These are phyloP conservation scores for Poecilia picta DNA, from an alignment of 2,797 vertebrate genomes.

Conservation along the genomic window DNA sequence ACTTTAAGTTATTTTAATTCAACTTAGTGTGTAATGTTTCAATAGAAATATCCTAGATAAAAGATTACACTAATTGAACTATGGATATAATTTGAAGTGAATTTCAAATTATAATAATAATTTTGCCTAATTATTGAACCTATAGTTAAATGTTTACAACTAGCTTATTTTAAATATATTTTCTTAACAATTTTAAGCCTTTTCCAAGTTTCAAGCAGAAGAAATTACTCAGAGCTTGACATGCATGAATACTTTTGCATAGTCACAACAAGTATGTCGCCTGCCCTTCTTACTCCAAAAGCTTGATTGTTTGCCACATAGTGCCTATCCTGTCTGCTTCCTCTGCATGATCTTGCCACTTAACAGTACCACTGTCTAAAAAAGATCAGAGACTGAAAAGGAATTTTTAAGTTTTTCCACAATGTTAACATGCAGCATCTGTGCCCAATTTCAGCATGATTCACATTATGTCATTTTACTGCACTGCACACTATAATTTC, in stretches of 20 bases:
- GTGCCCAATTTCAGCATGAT: conserved; percentile 5
- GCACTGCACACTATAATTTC: background rate
- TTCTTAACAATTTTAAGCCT: no score
- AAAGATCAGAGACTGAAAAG: conserved; percentile 1
- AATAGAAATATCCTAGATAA: no score
- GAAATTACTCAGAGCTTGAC: background rate
- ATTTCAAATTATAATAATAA: no score
- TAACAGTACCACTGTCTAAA: background rate
- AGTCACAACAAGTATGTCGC: background rate
- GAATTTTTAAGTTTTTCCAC: conserved; percentile 8
- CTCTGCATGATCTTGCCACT: background rate
- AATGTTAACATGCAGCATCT: background rate
- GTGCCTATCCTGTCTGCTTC: background rate
- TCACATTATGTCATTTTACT: conserved; percentile 8
- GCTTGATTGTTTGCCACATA: background rate
- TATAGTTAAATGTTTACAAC: no score
- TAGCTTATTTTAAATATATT: no score
- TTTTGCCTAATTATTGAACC: no score
- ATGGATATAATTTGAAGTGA: no score
- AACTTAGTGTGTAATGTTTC: no score
- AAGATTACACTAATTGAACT: no score
- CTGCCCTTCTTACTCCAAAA: background rate
- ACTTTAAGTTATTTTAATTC: no score
- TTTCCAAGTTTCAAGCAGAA: background rate
- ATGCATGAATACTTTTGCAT: background rate